Conservation (phyloP, 2,888 invertebrate genomes). For the Stenchaetothrips biformis region DNA sequence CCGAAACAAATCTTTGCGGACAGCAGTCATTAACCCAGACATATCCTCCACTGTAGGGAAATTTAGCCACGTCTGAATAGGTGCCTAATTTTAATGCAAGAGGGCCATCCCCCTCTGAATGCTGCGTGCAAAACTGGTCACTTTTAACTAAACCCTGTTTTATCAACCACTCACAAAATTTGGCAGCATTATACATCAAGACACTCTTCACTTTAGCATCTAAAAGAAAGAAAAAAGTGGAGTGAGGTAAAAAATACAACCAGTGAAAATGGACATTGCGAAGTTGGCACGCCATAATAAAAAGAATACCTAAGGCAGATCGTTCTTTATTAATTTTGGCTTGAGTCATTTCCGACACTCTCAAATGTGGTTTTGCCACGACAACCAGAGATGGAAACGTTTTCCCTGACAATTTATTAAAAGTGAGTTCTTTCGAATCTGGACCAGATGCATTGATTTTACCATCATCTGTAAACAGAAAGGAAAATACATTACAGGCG, state of each 20-base stretch:
- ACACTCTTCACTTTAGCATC: conserved; percentile 79
- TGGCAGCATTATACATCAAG: conserved; percentile 73
- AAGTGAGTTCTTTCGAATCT: conserved; percentile 67
- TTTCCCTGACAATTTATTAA: conserved; percentile 70
- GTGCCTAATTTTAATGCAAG: conserved; percentile 74
- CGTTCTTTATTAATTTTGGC: conserved; percentile 45
- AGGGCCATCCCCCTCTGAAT: conserved; percentile 47
- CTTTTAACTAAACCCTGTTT: conserved; percentile 76
- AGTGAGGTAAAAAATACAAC: background rate
- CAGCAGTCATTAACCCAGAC: conserved; percentile 89
- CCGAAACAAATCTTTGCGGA: conserved; percentile 76
- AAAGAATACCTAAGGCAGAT: conserved; percentile 45
- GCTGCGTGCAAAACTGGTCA: conserved; percentile 70
- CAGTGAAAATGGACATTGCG: background rate
- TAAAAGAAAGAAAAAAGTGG: conserved; percentile 36
- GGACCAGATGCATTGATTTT: conserved; percentile 51
- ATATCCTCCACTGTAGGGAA: conserved; percentile 83
- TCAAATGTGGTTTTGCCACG: conserved; percentile 72
- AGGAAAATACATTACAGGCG: background rate
- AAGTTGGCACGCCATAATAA: background rate
- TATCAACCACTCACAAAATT: conserved; percentile 86
- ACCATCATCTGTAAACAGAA: conserved; percentile 54
- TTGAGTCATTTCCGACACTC: conserved; percentile 56
- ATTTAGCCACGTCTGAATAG: conserved; percentile 79
- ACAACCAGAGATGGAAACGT: conserved; percentile 84